These are phyloP conservation scores for Neocrepidodera transversa DNA, from an alignment of 2,888 invertebrate species.

Conservation along the genomic window DNA sequence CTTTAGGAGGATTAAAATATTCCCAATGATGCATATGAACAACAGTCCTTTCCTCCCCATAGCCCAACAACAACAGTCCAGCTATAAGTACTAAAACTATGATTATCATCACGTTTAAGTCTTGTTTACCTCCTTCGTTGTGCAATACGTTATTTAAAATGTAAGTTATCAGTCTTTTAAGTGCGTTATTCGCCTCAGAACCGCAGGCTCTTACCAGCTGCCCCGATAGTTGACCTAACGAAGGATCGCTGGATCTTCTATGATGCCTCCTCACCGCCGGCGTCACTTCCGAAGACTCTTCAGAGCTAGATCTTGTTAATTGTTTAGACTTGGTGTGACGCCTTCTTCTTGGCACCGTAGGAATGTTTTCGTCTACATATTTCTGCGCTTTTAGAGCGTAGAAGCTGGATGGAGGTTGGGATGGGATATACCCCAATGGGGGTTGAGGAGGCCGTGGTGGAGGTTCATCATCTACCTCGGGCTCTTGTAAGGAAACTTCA, in stretches of 20 bases:
- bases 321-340: slow-evolving; percentile 57
- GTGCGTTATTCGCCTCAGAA: slow-evolving; percentile 68
- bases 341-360: slow-evolving; percentile 61
- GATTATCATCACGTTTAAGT: slow-evolving; percentile 78
- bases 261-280: slow-evolving; percentile 37
- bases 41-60: slow-evolving; percentile 70
- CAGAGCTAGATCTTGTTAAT: slow-evolving; percentile 50
- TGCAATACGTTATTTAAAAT: slow-evolving; percentile 68
- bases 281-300: slow-evolving; percentile 43
- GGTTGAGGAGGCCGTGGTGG: slow-evolving; percentile 60
- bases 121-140: slow-evolving; percentile 71
- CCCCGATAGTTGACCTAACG: slow-evolving; percentile 73
- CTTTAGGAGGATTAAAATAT: slow-evolving; percentile 83
- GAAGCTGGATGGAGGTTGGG: slow-evolving; percentile 59
- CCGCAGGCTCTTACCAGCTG: slow-evolving; percentile 76
- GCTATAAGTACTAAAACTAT: slow-evolving; percentile 81
- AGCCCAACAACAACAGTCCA: slow-evolving; percentile 77
- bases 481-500: slow-evolving; percentile 42
- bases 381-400: slow-evolving; percentile 55
- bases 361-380: slow-evolving; percentile 57
- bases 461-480: slow-evolving; percentile 53
- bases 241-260: slow-evolving; percentile 65
- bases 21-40: slow-evolving; percentile 88
- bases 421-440: slow-evolving; percentile 52
- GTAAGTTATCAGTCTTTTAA: slow-evolving; percentile 73